Percentiles rank a stretch among this genome's conserved stretches.
phyloP scores from a whole-genome alignment of 2,797 vertebrate species.

The Caiman crocodilus region DNA sequence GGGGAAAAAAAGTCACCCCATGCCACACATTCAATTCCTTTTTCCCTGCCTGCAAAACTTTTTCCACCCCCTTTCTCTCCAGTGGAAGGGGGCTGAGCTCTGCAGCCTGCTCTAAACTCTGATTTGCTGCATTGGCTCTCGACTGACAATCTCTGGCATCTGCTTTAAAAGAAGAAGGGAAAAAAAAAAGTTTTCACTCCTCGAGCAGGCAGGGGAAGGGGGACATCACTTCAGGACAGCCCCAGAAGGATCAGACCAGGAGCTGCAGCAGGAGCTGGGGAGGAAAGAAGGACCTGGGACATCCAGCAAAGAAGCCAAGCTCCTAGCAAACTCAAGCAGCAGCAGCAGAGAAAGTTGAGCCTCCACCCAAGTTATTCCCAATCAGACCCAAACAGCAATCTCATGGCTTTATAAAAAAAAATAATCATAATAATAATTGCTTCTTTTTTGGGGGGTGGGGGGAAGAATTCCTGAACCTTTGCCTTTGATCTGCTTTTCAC shows the following conservation, averaged over 20 bases:
- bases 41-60: constrained; percentile 15
- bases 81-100: constrained; percentile 51
- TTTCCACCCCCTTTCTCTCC: constrained; percentile 38
- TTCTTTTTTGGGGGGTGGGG: constrained; percentile 53
- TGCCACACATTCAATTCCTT: constrained; percentile 22
- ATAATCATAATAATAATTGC: neutral
- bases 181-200: constrained; percentile 70
- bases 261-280: constrained; percentile 52
- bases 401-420: constrained; percentile 78
- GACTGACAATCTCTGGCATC: constrained; percentile 73
- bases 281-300: neutral
- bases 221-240: constrained; percentile 58
- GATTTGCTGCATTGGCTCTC: constrained; percentile 75
- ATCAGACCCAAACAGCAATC: constrained; percentile 51
- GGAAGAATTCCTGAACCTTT: neutral
- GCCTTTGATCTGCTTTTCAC: neutral
- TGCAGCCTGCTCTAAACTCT: constrained; percentile 31
- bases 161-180: constrained; percentile 58
- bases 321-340: neutral
- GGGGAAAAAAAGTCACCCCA: too few relatives aligned
- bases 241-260: constrained; percentile 64
- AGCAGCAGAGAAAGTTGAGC: too few relatives aligned
- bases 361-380: neutral
- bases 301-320: neutral
- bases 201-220: constrained; percentile 70